Evolutionary conservation across 2,113 vertebrate species (phyloP).

Genomic region (Marcusenius ussheri): DNA sequence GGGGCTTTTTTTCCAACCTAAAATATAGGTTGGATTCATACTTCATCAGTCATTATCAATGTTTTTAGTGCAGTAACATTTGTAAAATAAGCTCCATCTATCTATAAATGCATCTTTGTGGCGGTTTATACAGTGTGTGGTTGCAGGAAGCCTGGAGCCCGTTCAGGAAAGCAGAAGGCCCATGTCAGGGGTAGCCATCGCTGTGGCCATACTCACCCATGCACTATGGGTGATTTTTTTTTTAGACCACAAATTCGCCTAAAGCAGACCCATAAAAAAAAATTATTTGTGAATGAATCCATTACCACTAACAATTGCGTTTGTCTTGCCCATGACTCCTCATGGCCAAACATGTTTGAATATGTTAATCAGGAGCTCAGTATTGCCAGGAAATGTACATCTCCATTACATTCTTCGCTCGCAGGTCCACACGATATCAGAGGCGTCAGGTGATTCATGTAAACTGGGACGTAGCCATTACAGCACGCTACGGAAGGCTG

Average conservation of each 20-base stretch:
- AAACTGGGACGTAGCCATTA: neutral
- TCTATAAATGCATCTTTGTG: neutral
- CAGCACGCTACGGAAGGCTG: neutral
- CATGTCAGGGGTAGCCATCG: neutral
- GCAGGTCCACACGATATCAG: neutral
- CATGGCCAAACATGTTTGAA: neutral
- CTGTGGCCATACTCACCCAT: neutral
- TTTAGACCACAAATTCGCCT: neutral
- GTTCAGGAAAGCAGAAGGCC: neutral
- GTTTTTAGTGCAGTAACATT: neutral
- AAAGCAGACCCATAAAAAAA: neutral
- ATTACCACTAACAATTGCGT: neutral
- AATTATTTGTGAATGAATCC: neutral
- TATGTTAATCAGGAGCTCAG: neutral
- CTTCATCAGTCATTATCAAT: neutral
- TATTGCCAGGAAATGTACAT: neutral
- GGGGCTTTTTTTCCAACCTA: neutral
- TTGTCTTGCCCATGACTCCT: neutral
- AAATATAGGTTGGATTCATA: neutral
- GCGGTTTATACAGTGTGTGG: neutral
- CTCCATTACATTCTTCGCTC: neutral
- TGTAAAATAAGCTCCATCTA: neutral
- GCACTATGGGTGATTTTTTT: neutral
- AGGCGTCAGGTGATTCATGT: neutral
- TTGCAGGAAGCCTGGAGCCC: neutral